Base-by-base conservation (phyloP, 2,113 vertebrate species). In the Gasterosteus aculeatus region DNA sequence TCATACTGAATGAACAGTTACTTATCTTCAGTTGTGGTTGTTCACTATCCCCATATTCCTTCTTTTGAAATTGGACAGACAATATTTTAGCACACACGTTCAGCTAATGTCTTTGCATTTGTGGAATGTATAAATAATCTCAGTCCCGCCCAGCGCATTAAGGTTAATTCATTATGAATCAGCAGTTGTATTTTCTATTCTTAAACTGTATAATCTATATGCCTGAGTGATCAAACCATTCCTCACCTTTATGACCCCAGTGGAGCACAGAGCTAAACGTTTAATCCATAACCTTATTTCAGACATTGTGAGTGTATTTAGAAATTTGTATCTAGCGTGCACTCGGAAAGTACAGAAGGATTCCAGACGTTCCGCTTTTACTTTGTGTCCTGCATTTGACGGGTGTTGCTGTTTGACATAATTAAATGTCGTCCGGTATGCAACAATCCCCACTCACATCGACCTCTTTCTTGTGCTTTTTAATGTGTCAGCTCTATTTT, bases 191-290 rank as follows among this genome's bases (percentile, higher is more conserved):
- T 78, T 53, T 61, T 57, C 79, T 81, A 57, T 22, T 51, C 26
- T 70, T 58, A 58, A 61, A 51, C 49, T 77, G 58, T 72, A 54
- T 64, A 47, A 58, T 56, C 57, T 46, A 54, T 46, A 54, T 7
- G 26, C 80, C 63, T 29, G 16, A 72, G 16, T 66, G 65, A 82
- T 69, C 78, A 81, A 89, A 60, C 61, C 41, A n/a, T 57, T 69
- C 31, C 41, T 61, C 64, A 66, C 57, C 22, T 59, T 63, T 18
- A 10, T 80, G 69, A 69, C 61, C 54, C 53, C 14, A 69, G 59
- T 72, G 41, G 70, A 35, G 42, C 39, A 4, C 63, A 51, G 26
- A 42, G 35, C 42, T 26, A 51, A 38, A 60, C 26, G 39, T 57
- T 26, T 57, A 77, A 65, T 77, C 31, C 54, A 8, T 35, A 61